Base-by-base conservation (phyloP, 2,797 vertebrate genomes). In the Chloroceryle amazona region DNA sequence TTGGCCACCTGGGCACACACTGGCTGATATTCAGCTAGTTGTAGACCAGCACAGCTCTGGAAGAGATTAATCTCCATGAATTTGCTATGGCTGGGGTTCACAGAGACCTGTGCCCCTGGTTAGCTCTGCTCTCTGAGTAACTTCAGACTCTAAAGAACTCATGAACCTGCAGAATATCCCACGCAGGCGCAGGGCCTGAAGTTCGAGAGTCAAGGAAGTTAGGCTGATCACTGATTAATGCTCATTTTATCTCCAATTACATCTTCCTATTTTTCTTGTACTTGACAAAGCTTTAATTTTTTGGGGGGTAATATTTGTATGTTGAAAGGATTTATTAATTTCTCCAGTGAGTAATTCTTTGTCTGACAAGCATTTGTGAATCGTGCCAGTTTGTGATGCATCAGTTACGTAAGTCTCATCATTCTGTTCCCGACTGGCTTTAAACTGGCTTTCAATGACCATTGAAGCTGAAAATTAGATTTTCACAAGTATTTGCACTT, bases 401-500 rank as follows among this genome's bases (percentile, higher is more conserved):
- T 70, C 79, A 1, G 3, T 93, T 96, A 95, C 1, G 0, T 92
- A 86, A 92, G 49, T 28, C 4, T 0, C 75, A 63, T 71, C 65
- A 1, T n/a, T 79, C 61, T 52, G 17, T 39, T 85, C 87, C 61
- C 55, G 33, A 12, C 75, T 78, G 87, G 41, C 84, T 93, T 65
- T 65, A 86, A 90, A 72, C 75, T 12, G 75, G 58, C 54, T 95
- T 47, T 55, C 47, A 11, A 63, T 80, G 86, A 67, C 44, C 78
- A n/a, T 0, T 76, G 90, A 90, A 89, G 93, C 90, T 95, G 92
- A 51, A 94, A 96, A 96, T 95, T 47, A 91, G 87, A 90, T 96
- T 88, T 91, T 93, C 91, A 95, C 94, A 86, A 95, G 80, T 62
- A 54, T 95, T 96, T 95, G 75, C 87, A 79, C 91, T 93, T 90